These are phyloP conservation scores for Sebastes dallii DNA, from an alignment of 2,797 vertebrate species.

Conservation along the genomic window DNA sequence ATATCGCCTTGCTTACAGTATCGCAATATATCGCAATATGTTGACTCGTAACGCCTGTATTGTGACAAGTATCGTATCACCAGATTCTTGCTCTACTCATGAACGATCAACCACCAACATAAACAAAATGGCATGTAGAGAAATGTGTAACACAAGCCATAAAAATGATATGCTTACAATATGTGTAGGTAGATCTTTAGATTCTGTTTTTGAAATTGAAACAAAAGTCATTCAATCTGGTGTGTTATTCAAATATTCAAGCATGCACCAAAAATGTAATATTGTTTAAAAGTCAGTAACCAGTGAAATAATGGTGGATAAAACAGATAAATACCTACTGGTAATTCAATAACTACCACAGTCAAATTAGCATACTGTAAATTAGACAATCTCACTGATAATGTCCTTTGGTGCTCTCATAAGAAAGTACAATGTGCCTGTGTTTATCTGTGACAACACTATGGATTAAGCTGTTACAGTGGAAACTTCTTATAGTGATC, in stretches of 20 bases:
- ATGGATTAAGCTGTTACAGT: background rate
- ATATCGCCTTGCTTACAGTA: no score
- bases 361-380: background rate
- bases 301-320: background rate
- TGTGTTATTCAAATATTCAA: background rate
- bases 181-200: background rate
- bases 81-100: background rate
- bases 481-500: no score
- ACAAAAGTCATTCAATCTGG: background rate
- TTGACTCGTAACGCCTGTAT: no score
- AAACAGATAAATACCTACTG: background rate
- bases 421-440: background rate
- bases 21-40: no score
- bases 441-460: slow-evolving; percentile 7
- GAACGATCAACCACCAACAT: background rate
- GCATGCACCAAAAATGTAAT: background rate
- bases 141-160: background rate
- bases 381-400: background rate
- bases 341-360: background rate
- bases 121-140: background rate
- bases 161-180: background rate
- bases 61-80: no score
- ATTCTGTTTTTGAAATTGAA: background rate
- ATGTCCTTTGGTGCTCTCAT: background rate
- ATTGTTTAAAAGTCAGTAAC: background rate